Conservation (phyloP, 2,888 invertebrate species). For the Notodonta dromedarius region DNA sequence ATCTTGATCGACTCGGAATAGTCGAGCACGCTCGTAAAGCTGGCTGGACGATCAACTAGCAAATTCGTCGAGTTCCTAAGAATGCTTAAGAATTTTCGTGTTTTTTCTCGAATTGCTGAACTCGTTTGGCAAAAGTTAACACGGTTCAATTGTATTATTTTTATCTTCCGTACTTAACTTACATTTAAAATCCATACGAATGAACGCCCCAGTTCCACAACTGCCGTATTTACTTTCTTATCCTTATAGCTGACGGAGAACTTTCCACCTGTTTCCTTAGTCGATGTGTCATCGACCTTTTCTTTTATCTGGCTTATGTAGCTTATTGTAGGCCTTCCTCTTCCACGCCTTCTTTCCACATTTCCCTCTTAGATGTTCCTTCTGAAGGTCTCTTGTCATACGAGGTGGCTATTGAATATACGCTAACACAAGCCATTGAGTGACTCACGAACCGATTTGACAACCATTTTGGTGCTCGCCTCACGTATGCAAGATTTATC, state of each 20-base stretch:
- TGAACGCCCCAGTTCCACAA: too few relatives aligned
- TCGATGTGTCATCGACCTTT: too few relatives aligned
- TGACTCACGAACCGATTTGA: conserved; percentile 36
- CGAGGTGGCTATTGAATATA: conserved; percentile 11
- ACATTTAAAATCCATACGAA: too few relatives aligned
- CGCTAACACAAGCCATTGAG: conserved; percentile 16
- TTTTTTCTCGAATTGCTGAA: conserved; percentile 25
- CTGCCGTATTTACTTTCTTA: too few relatives aligned
- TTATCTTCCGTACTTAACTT: not conserved
- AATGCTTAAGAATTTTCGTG: conserved; percentile 11
- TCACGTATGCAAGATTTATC: conserved; percentile 38
- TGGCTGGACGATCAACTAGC: conserved; percentile 13
- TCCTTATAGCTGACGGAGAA: too few relatives aligned
- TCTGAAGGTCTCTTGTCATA: too few relatives aligned
- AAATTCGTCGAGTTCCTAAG: conserved; percentile 1
- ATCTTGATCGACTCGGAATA: not conserved
- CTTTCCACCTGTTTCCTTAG: too few relatives aligned
- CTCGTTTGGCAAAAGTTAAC: conserved; percentile 20
- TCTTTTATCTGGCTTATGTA: too few relatives aligned
- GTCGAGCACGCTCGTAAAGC: conserved; percentile 15
- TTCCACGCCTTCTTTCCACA: too few relatives aligned
- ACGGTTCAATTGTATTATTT: conserved; percentile 11
- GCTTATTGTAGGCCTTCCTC: too few relatives aligned
- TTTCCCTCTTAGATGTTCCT: too few relatives aligned
- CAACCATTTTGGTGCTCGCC: conserved; percentile 29